phyloP scores from a whole-genome alignment of 2,888 invertebrate species.

The Caenorhabditis angaria region DNA sequence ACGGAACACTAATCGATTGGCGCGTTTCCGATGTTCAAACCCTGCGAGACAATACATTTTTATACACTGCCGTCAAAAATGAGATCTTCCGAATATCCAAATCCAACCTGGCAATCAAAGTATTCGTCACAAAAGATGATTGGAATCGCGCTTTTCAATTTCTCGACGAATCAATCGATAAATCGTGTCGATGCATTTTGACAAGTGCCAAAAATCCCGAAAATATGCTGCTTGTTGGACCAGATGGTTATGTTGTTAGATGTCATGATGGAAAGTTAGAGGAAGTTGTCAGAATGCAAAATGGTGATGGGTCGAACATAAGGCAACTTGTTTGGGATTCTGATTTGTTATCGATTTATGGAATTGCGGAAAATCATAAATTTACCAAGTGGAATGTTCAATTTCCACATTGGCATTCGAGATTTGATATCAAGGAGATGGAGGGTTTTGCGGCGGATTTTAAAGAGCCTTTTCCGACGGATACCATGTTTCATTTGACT shows the following conservation, averaged over 20 bases:
- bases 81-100: no score
- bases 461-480: slow-evolving; percentile 24
- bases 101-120: no score
- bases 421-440: slow-evolving; percentile 8
- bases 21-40: no score
- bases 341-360: slow-evolving; percentile 12
- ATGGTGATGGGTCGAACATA: neutral
- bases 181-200: no score
- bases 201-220: no score
- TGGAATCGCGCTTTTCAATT: no score
- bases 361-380: slow-evolving; percentile 20
- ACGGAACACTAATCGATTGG: no score
- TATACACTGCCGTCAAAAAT: no score
- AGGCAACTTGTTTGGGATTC: neutral
- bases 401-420: neutral
- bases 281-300: neutral
- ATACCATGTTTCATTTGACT: slow-evolving; percentile 19
- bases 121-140: no score
- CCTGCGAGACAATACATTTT: no score
- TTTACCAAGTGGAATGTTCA: slow-evolving; percentile 32
- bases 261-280: neutral
- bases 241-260: slow-evolving; percentile 11
- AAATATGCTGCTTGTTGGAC: slow-evolving; percentile 9
- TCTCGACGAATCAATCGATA: no score
- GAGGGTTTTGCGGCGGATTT: slow-evolving; percentile 4